Conservation (phyloP, 2,888 invertebrate genomes). For the Chironomus tentans region DNA sequence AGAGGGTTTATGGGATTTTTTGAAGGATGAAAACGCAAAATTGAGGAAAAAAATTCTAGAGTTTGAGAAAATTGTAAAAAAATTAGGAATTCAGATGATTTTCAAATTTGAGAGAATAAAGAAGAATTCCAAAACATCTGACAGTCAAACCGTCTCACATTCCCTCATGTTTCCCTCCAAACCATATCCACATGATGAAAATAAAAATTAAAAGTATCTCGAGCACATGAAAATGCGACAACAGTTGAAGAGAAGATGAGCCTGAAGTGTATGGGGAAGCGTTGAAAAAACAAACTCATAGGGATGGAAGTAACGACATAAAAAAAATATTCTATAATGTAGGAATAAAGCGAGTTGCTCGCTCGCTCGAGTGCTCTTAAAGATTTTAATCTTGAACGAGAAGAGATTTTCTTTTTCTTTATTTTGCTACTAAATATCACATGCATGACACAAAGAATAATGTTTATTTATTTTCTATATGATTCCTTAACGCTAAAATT, state of each 20-base stretch:
- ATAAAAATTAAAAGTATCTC: not conserved
- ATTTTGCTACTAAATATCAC: constrained; percentile 9
- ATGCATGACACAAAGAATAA: constrained; percentile 14
- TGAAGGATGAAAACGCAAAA: no score
- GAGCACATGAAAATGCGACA: not conserved
- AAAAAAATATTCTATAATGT: not conserved
- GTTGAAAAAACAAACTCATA: not conserved
- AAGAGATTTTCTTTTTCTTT: not conserved
- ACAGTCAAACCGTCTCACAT: no score
- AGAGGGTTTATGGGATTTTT: no score
- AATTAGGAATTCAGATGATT: no score
- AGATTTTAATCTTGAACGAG: constrained; percentile 3
- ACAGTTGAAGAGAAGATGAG: not conserved
- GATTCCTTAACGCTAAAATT: no score
- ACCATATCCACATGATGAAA: no score
- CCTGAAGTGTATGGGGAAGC: not conserved
- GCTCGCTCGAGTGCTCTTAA: not conserved
- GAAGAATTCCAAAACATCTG: no score
- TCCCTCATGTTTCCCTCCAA: no score
- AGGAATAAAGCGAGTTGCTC: no score
- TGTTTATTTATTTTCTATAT: constrained; percentile 17
- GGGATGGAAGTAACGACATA: not conserved
- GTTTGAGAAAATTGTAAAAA: no score
- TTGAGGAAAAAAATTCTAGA: no score
- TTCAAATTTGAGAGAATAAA: no score